A percentile compares a stretch with the other conserved stretches of the same genome.
phyloP scores from a whole-genome alignment of 1,140 invertebrate species.

The Paracyclopina nana region DNA sequence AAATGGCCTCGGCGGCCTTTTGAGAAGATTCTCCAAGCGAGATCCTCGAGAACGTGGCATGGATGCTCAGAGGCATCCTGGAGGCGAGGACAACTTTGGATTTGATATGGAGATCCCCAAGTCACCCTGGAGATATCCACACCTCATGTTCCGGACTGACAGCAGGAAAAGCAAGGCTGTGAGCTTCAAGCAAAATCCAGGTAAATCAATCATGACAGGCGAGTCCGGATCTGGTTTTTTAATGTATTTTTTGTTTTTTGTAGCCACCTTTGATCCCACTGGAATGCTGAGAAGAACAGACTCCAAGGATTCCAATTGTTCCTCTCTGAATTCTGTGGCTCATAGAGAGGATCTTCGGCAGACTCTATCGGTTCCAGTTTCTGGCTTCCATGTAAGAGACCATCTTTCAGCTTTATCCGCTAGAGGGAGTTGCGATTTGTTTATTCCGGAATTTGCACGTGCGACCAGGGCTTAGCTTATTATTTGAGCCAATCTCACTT shows the following conservation, averaged over 20 bases:
- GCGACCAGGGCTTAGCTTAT: neutral
- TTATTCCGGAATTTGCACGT: neutral
- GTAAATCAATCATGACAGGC: no score
- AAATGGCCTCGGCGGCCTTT: constrained; percentile 29
- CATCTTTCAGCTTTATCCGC: neutral
- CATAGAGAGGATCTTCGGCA: constrained; percentile 19
- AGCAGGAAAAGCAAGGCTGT: constrained; percentile 23
- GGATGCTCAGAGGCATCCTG: no score
- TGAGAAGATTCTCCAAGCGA: constrained; percentile 35
- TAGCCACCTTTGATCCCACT: constrained; percentile 2
- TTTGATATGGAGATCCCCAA: constrained; percentile 38
- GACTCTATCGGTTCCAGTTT: constrained; percentile 15
- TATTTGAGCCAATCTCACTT: neutral
- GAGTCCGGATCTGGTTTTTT: no score
- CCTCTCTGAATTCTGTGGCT: constrained; percentile 7
- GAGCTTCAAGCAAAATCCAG: constrained; percentile 18
- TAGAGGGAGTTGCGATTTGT: neutral
- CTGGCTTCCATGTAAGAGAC: neutral
- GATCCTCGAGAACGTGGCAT: no score
- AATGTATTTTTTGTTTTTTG: no score
- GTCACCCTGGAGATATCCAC: constrained; percentile 30
- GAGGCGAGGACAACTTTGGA: constrained; percentile 34
- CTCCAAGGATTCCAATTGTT: constrained; percentile 5
- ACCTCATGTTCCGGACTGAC: constrained; percentile 20
- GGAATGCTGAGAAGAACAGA: constrained; percentile 5